These are phyloP conservation scores for Parasteatoda lunata DNA, from an alignment of 2,888 invertebrate species.

Conservation along the genomic window DNA sequence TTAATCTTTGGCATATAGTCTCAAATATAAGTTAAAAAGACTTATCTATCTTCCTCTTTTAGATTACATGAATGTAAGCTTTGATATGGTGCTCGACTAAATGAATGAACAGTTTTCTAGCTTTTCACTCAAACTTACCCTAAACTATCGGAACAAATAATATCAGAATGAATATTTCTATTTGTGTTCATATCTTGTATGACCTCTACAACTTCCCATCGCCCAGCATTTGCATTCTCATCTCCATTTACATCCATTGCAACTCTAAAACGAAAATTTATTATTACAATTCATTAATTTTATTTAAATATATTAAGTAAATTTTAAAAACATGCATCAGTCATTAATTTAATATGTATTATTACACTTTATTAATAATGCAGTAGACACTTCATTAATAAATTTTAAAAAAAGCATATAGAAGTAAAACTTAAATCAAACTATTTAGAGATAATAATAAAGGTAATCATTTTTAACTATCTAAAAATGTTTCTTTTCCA, in stretches of 20 bases:
- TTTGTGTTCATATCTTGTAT: conserved; percentile 52
- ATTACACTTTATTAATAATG: background rate
- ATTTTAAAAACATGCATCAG: background rate
- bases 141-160: conserved; percentile 56
- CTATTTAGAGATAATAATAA: too few relatives aligned
- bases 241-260: conserved; percentile 64
- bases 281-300: background rate
- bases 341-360: background rate
- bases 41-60: too few relatives aligned
- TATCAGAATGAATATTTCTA: conserved; percentile 49
- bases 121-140: conserved; percentile 18
- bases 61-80: too few relatives aligned
- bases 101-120: too few relatives aligned
- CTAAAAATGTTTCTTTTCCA: too few relatives aligned
- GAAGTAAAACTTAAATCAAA: too few relatives aligned
- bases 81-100: too few relatives aligned
- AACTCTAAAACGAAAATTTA: conserved; percentile 27
- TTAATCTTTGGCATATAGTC: too few relatives aligned
- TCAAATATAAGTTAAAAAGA: too few relatives aligned
- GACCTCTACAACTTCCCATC: conserved; percentile 66
- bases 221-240: conserved; percentile 46
- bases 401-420: too few relatives aligned
- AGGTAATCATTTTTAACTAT: too few relatives aligned
- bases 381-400: too few relatives aligned
- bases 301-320: background rate